phyloP scores from a whole-genome alignment of 1,140 invertebrate genomes.

The Brachionus manjavacas region DNA sequence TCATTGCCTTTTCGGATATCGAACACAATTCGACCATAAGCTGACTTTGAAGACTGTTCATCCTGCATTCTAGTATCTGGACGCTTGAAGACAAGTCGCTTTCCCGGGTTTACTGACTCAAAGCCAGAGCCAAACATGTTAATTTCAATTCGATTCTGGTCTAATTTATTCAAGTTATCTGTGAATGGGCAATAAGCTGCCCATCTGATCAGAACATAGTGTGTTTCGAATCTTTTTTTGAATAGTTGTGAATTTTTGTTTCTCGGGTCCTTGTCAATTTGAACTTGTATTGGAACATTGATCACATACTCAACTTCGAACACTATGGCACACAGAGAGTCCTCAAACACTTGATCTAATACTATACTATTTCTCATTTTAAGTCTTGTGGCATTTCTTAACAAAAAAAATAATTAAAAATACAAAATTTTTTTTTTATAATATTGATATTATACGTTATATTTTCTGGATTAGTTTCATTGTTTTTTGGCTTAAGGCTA shows the following conservation, averaged over 20 bases:
- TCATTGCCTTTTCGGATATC: slow-evolving; percentile 45
- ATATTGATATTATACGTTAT: not conserved
- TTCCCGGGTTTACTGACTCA: slow-evolving; percentile 49
- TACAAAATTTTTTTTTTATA: not conserved
- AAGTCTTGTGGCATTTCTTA: not conserved
- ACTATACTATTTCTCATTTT: slow-evolving; percentile 38
- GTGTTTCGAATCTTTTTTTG: slow-evolving; percentile 41
- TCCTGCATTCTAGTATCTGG: slow-evolving; percentile 52
- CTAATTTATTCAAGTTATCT: slow-evolving; percentile 41
- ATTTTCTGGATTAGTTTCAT: slow-evolving; percentile 3
- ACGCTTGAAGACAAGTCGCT: slow-evolving; percentile 50
- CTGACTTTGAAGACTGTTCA: slow-evolving; percentile 44
- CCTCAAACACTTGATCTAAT: slow-evolving; percentile 37
- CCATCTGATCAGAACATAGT: slow-evolving; percentile 49
- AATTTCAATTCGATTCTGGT: slow-evolving; percentile 44
- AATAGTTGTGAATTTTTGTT: not conserved
- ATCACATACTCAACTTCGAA: slow-evolving; percentile 32
- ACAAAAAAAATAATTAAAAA: not conserved
- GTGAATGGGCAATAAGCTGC: slow-evolving; percentile 52
- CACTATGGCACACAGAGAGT: not conserved
- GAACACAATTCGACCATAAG: slow-evolving; percentile 50
- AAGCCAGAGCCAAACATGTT: slow-evolving; percentile 49
- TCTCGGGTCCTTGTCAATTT: not conserved
- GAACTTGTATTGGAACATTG: slow-evolving; percentile 15
- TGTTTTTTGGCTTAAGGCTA: slow-evolving; percentile 1